Conservation (phyloP, 2,888 invertebrate genomes). For the Zygogramma bicolorata region DNA sequence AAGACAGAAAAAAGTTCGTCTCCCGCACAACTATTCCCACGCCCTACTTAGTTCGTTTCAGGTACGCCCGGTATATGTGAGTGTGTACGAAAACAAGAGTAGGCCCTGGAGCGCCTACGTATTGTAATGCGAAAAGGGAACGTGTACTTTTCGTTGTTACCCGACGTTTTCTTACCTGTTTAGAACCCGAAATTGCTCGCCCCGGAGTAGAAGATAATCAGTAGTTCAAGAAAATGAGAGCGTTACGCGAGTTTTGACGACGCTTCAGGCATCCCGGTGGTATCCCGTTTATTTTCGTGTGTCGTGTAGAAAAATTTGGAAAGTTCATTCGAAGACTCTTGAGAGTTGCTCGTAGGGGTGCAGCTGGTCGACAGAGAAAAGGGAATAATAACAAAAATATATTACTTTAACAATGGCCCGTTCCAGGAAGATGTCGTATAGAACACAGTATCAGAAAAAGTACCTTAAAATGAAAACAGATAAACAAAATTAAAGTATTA, state of each 20-base stretch:
- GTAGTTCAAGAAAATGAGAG: conserved; percentile 27
- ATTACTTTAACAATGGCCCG: no score
- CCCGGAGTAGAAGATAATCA: conserved; percentile 19
- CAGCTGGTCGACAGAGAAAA: no score
- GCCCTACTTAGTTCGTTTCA: conserved; percentile 33
- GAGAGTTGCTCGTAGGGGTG: no score
- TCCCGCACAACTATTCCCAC: conserved; percentile 26
- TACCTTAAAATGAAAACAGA: no score
- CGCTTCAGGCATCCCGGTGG: conserved; percentile 8
- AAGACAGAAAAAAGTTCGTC: conserved; percentile 7
- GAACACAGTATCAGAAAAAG: no score
- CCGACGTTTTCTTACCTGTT: conserved; percentile 31
- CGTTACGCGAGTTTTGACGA: conserved; percentile 3
- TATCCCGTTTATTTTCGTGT: neutral
- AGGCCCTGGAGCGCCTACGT: conserved; percentile 24
- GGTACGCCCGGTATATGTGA: conserved; percentile 29
- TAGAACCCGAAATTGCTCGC: conserved; percentile 11
- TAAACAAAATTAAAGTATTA: no score
- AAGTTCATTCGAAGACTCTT: no score
- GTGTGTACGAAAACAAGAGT: conserved; percentile 35
- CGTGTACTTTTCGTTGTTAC: conserved; percentile 24
- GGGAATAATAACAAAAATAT: no score
- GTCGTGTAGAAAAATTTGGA: neutral
- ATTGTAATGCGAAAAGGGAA: conserved; percentile 25
- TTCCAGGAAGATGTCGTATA: no score